Conservation (phyloP, 2,888 invertebrate genomes). For the Drosophila merina region DNA sequence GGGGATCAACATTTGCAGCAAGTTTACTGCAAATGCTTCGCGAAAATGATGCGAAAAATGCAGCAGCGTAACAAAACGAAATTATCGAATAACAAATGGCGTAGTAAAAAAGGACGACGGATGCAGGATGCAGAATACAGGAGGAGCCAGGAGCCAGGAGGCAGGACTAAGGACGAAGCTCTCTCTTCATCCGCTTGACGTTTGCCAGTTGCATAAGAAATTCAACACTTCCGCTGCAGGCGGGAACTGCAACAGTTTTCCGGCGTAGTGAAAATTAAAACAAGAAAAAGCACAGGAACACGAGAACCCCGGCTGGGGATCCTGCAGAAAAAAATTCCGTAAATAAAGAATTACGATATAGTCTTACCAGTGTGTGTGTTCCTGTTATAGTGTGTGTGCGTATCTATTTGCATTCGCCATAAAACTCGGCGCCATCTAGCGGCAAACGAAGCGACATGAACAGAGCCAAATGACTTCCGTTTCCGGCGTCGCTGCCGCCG, state of each 20-base stretch:
- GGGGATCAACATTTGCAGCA: constrained; percentile 26
- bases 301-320: not conserved
- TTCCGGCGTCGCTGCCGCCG: constrained; percentile 53
- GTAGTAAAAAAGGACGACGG: constrained; percentile 26
- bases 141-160: not conserved
- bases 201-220: constrained; percentile 57
- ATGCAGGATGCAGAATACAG: constrained; percentile 1
- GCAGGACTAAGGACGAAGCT: not conserved
- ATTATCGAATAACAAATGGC: constrained; percentile 49
- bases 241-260: constrained; percentile 43
- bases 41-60: constrained; percentile 46
- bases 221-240: constrained; percentile 61
- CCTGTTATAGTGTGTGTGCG: constrained; percentile 21
- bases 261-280: constrained; percentile 57
- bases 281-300: constrained; percentile 14
- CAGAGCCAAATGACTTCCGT: constrained; percentile 75
- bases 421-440: constrained; percentile 63
- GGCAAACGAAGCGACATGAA: constrained; percentile 45
- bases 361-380: not conserved
- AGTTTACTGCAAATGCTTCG: constrained; percentile 33
- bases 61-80: constrained; percentile 38
- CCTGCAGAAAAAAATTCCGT: constrained; percentile 28
- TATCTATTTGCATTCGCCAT: constrained; percentile 69
- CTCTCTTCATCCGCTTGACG: constrained; percentile 27
- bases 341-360: constrained; percentile 71